Evolutionary conservation across 1,140 invertebrate species (phyloP).

Genomic region (Halictus rubicundus): DNA sequence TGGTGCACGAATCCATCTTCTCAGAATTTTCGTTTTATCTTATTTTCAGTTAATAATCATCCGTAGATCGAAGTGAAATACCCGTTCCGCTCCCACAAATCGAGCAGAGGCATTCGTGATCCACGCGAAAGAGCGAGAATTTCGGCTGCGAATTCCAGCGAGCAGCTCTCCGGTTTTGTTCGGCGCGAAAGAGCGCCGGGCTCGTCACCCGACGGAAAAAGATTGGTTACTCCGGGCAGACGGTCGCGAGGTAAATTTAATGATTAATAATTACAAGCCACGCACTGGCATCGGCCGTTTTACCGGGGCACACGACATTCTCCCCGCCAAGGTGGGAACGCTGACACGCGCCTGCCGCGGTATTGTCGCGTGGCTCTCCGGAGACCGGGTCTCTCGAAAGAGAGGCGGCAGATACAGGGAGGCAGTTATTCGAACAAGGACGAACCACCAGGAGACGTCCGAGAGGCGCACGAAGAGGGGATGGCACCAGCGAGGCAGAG

Average conservation of each 20-base stretch:
- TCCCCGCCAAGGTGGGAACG: constrained; percentile 51
- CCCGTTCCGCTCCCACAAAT: too few relatives aligned
- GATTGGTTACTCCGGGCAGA: neutral
- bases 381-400: constrained; percentile 24
- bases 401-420: neutral
- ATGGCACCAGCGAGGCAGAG: constrained; percentile 20
- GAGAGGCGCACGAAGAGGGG: neutral
- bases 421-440: too few relatives aligned
- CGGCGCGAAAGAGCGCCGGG: too few relatives aligned
- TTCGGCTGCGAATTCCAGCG: neutral
- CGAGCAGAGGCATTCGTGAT: too few relatives aligned
- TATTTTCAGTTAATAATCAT: too few relatives aligned
- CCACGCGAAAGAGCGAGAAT: neutral
- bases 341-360: constrained; percentile 65
- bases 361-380: constrained; percentile 66
- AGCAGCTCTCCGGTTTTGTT: too few relatives aligned
- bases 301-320: constrained; percentile 39
- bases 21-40: too few relatives aligned
- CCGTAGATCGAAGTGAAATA: too few relatives aligned
- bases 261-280: constrained; percentile 53
- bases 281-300: constrained; percentile 27
- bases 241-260: constrained; percentile 25
- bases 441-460: too few relatives aligned
- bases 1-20: too few relatives aligned
- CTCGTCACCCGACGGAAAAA: too few relatives aligned